Base-by-base conservation (phyloP, 2,797 vertebrate genomes). In the Percopsis omiscomaycus region DNA sequence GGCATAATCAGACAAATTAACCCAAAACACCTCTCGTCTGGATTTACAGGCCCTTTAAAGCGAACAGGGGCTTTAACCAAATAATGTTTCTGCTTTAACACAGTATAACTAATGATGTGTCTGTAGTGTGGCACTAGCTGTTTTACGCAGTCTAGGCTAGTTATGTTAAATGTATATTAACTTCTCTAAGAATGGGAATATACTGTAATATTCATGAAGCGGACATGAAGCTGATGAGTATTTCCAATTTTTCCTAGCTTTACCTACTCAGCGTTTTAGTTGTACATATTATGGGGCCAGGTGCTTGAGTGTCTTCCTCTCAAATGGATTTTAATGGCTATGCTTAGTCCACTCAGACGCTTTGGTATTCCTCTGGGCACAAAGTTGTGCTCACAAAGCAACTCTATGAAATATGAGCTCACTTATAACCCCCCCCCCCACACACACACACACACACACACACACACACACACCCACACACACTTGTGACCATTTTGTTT, bases 261-360 rank as follows among this genome's bases (percentile, higher is more conserved):
- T 84, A 58, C 74, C 68, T 57, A 67, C 59, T 88, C 88, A 88
- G 87, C 88, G 82, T 28, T 76, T 79, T 59, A 52, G 61, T 61
- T 74, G 58, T 75, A 76, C 86, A 78, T 69, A 75, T 82, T 76
- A 63, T 42, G 13, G 29, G 8, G 50, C 45, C 45, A 63, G 32
- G 15, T 71, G 66, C 64, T 73, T 29, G 49, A 81, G 73, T 77
- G 86, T 77, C 73, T 72, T 74, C 81, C 62, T 75, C 61, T 73
- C 61, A 88, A 88, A 92, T 92, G 84, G 86, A 80, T 84, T 82
- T 69, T 89, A 90, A 92, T 87, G 83, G 86, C 73, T 67, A 71
- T 64, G 56, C 56, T 71, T 69, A 85, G 86, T 83, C 85, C 77
- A 87, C 76, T 84, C 78, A 83, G 68, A 75, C 49, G 78, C 68